Evolutionary conservation across 92 coral and sea anemone species (phyloP).

Genomic region (Metridium senile): DNA sequence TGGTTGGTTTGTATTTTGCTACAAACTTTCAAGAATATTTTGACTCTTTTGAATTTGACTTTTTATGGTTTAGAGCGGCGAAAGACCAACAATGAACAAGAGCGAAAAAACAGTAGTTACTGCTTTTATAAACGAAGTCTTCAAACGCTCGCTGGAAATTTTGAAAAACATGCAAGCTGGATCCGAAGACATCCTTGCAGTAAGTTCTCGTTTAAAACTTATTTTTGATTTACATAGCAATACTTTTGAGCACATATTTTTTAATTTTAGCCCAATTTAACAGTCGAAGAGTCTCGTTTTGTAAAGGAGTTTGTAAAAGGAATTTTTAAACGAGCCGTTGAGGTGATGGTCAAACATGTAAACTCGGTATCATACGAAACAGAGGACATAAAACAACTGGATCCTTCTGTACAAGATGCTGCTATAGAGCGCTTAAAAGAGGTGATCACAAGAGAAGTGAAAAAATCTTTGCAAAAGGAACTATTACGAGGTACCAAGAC

Average conservation of each 20-base stretch:
- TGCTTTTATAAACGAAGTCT: conserved; percentile 13
- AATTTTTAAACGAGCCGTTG: conserved; percentile 25
- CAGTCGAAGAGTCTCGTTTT: conserved; percentile 18
- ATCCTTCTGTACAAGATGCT: neutral
- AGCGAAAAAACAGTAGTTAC: conserved; percentile 4
- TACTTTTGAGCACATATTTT: neutral
- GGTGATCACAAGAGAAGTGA: neutral
- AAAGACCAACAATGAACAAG: conserved; percentile 7
- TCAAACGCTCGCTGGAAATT: conserved; percentile 12
- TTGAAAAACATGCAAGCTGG: conserved; percentile 13
- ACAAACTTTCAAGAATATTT: too few species aligned
- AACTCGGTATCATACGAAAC: neutral
- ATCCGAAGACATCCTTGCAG: conserved; percentile 3
- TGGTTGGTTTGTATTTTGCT: too few species aligned
- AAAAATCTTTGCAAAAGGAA: neutral
- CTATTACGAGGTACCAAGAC: neutral
- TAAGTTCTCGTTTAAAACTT: neutral
- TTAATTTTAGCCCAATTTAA: neutral
- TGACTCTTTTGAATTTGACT: too few species aligned
- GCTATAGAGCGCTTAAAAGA: neutral
- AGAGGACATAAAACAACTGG: neutral
- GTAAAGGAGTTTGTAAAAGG: conserved; percentile 15
- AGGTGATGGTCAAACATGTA: conserved; percentile 8
- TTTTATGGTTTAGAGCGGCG: too few species aligned
- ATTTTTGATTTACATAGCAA: neutral